Evolutionary conservation across 2,888 invertebrate genomes (phyloP).

Genomic region (Lasius fuliginosus): DNA sequence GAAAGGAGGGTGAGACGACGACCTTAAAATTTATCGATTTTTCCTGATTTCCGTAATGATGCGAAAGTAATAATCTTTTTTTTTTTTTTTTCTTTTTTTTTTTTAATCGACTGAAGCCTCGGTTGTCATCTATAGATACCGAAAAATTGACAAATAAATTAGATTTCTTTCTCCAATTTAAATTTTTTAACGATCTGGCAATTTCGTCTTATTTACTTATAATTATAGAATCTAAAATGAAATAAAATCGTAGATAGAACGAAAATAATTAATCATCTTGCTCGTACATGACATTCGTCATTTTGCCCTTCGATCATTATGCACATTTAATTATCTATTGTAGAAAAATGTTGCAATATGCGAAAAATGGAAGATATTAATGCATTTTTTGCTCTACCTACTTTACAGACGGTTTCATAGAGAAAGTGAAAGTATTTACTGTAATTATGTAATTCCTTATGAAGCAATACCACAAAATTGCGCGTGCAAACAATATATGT

Average conservation of each 20-base stretch:
- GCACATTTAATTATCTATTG: neutral
- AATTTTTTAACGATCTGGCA: neutral
- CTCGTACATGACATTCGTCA: no score
- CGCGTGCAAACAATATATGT: no score
- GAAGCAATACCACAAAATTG: neutral
- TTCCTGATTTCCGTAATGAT: neutral
- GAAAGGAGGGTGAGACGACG: neutral
- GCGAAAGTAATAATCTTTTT: neutral
- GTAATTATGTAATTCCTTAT: neutral
- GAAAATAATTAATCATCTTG: no score
- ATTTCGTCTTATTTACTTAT: neutral
- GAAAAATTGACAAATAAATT: neutral
- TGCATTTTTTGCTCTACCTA: neutral
- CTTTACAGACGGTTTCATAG: neutral
- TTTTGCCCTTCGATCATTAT: neutral
- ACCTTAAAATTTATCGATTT: neutral
- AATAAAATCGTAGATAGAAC: no score
- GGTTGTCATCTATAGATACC: neutral
- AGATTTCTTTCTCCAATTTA: neutral
- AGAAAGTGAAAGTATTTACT: neutral
- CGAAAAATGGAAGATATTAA: neutral
- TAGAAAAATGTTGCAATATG: neutral
- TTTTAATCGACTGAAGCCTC: no score
- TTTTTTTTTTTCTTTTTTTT: no score
- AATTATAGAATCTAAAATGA: no score